These are phyloP conservation scores for Perodicticus potto DNA, from an alignment of 2,797 vertebrate species.

Conservation along the genomic window DNA sequence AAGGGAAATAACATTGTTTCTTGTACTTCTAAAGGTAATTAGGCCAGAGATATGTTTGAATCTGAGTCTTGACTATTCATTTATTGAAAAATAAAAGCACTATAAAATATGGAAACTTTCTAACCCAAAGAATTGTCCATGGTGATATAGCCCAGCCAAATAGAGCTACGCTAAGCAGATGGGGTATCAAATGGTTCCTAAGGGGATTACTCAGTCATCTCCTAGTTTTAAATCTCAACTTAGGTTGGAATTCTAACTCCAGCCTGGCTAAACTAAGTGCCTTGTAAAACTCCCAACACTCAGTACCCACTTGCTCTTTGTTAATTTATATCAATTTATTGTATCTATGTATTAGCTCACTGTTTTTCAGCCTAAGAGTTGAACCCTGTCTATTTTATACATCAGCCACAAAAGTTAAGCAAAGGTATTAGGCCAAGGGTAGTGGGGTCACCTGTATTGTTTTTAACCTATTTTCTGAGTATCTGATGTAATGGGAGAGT, in stretches of 20 bases:
- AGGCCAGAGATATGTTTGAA: constrained; percentile 28
- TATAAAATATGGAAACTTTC: constrained; percentile 26
- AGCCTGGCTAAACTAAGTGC: constrained; percentile 17
- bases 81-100: constrained; percentile 44
- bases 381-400: background rate
- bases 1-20: constrained; percentile 57
- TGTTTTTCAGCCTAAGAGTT: background rate
- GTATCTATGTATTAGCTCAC: background rate
- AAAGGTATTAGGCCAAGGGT: background rate
- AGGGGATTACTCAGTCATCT: background rate
- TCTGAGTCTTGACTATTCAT: constrained; percentile 30
- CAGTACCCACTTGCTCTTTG: background rate
- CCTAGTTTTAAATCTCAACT: constrained; percentile 24
- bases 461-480: background rate
- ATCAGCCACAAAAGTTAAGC: constrained; percentile 38
- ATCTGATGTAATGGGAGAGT: background rate
- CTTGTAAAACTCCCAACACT: constrained; percentile 33
- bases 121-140: constrained; percentile 26
- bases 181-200: background rate
- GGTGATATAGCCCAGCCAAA: background rate
- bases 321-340: constrained; percentile 35
- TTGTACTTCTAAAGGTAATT: constrained; percentile 44
- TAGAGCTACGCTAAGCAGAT: background rate
- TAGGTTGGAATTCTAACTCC: constrained; percentile 25
- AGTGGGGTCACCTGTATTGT: background rate